Evolutionary conservation across 2,113 vertebrate species (phyloP).

Genomic region (Lasiurus cinereus): DNA sequence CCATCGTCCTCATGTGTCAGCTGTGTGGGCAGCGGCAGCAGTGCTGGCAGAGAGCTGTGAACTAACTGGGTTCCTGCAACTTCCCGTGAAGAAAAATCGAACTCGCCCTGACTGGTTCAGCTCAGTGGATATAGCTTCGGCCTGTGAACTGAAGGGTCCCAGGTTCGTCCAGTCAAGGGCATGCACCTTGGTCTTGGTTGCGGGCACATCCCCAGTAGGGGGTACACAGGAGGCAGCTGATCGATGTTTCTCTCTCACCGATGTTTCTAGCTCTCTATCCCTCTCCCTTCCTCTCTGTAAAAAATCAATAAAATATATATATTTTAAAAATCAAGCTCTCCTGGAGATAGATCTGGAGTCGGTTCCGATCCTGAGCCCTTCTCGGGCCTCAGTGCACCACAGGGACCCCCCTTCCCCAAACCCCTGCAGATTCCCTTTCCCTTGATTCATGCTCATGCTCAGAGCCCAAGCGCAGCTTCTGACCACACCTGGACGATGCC

Average conservation of each 20-base stretch:
- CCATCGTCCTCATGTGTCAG: no score
- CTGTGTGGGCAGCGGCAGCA: not conserved
- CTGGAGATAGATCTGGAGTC: not conserved
- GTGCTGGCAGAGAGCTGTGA: accelerated
- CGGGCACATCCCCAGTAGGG: no score
- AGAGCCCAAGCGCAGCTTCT: not conserved
- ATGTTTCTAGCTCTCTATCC: no score
- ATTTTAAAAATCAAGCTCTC: not conserved
- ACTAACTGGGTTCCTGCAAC: not conserved
- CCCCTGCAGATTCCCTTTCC: not conserved
- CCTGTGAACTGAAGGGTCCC: no score
- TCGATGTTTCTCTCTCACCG: no score
- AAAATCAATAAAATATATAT: no score
- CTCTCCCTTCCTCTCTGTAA: no score
- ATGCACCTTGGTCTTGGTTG: no score
- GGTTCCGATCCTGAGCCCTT: not conserved
- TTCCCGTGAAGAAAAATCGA: not conserved
- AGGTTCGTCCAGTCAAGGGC: no score
- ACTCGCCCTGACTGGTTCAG: not conserved
- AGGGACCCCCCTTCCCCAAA: not conserved
- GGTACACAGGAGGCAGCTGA: no score
- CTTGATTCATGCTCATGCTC: not conserved
- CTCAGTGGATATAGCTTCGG: no score
- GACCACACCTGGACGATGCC: not conserved
- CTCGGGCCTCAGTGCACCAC: no score